These are phyloP conservation scores for Eptatretus burgeri DNA, from an alignment of 2,113 vertebrate genomes.

Conservation along the genomic window DNA sequence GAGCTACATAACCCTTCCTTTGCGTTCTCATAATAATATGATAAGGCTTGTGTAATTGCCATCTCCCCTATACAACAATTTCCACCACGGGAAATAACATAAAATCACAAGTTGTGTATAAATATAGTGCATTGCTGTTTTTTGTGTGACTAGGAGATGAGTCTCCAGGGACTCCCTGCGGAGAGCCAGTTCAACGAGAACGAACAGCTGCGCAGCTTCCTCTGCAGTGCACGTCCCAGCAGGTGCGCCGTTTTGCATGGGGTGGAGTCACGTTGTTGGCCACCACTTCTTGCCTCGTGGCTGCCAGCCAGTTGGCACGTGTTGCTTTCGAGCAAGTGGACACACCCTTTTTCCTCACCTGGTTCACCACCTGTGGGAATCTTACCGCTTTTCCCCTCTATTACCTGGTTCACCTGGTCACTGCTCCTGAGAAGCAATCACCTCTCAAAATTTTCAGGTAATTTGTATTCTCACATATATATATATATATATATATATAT, in stretches of 20 bases:
- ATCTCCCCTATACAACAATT: no score
- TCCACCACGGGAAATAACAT: no score
- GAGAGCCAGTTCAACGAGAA: no score
- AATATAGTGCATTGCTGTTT: no score
- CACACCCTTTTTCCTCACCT: constrained; percentile 96
- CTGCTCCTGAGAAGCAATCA: constrained; percentile 60
- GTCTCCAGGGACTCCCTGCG: no score
- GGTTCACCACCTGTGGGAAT: constrained; percentile 99
- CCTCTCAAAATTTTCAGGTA: constrained; percentile 89
- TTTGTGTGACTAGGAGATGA: no score
- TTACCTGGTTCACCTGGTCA: constrained; percentile 61
- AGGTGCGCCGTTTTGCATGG: constrained; percentile 31
- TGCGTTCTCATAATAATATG: no score
- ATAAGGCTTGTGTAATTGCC: no score
- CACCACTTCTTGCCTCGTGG: constrained; percentile 81
- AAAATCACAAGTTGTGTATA: no score
- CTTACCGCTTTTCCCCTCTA: constrained; percentile 93
- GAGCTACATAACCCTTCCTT: no score
- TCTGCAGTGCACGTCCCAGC: neutral
- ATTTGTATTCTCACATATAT: neutral
- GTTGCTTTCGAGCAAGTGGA: constrained; percentile 90
- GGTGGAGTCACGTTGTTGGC: constrained; percentile 41
- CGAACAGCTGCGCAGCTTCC: neutral
- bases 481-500: no score
- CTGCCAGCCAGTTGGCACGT: constrained; percentile 81